These are phyloP conservation scores for Sclerodermus sp. DNA, from an alignment of 2,888 invertebrate species.

Conservation along the genomic window DNA sequence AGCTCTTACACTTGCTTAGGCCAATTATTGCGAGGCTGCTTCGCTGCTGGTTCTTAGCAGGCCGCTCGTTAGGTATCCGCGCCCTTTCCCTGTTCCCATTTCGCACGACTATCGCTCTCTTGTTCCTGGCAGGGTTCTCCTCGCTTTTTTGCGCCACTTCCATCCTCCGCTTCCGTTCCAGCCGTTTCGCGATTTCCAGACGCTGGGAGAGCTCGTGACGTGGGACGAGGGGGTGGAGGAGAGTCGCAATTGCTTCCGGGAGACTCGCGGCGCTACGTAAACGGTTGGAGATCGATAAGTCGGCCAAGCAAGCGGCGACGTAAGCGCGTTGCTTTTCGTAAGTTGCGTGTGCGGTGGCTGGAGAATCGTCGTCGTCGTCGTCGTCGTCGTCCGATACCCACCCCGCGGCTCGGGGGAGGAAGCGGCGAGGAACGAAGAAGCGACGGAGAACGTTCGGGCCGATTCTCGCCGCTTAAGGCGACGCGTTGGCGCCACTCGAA, in stretches of 20 bases:
- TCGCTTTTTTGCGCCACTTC: not conserved
- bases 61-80: too few relatives aligned
- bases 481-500: conserved; percentile 4
- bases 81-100: not conserved
- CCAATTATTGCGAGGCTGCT: not conserved
- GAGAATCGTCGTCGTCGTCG: too few relatives aligned
- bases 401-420: not conserved
- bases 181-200: not conserved
- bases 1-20: conserved; percentile 1
- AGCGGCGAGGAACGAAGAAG: not conserved
- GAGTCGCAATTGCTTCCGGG: conserved; percentile 10
- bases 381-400: too few relatives aligned
- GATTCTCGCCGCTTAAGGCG: not conserved
- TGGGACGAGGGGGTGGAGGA: not conserved
- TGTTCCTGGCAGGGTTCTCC: too few relatives aligned
- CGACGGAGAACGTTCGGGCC: not conserved
- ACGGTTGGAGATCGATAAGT: conserved; percentile 22
- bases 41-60: too few relatives aligned
- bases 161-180: not conserved
- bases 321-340: conserved; percentile 12
- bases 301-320: not conserved
- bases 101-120: not conserved
- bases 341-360: not conserved
- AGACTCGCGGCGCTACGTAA: conserved; percentile 8
- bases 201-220: not conserved